These are phyloP conservation scores for Cyprinella venusta DNA, from an alignment of 2,797 vertebrate genomes.

Conservation along the genomic window DNA sequence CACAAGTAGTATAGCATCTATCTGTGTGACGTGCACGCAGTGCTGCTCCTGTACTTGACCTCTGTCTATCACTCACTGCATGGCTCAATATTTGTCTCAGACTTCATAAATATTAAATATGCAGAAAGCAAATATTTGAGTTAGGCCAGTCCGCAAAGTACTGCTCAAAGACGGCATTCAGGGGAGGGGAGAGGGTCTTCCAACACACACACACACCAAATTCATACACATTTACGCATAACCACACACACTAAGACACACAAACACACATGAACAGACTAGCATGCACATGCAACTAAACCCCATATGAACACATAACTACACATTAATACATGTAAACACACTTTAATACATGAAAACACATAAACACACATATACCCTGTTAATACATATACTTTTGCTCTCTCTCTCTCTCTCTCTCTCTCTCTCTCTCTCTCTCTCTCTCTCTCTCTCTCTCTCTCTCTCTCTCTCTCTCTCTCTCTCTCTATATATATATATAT, in stretches of 20 bases:
- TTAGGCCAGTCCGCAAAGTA: conserved; percentile 78
- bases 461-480: too few relatives aligned
- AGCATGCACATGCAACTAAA: background rate
- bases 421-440: too few relatives aligned
- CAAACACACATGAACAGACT: background rate
- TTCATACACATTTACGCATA: background rate
- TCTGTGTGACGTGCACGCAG: conserved; percentile 48
- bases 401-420: too few relatives aligned
- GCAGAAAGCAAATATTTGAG: conserved; percentile 80
- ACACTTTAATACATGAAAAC: too few relatives aligned
- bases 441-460: too few relatives aligned
- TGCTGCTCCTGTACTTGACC: conserved; percentile 76
- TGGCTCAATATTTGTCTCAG: conserved; percentile 77
- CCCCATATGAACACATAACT: background rate
- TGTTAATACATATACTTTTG: background rate
- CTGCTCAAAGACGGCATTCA: conserved; percentile 83
- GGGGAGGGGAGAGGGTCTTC: conserved; percentile 55
- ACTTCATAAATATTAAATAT: conserved; percentile 87
- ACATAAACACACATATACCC: conserved; percentile 64
- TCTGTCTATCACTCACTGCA: conserved; percentile 78
- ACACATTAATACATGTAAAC: background rate
- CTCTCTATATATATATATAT: too few relatives aligned
- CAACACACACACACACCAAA: conserved; percentile 34
- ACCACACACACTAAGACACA: background rate
- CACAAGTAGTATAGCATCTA: conserved; percentile 14